These are phyloP conservation scores for Hetaerina titia DNA, from an alignment of 2,888 invertebrate species.

Conservation along the genomic window DNA sequence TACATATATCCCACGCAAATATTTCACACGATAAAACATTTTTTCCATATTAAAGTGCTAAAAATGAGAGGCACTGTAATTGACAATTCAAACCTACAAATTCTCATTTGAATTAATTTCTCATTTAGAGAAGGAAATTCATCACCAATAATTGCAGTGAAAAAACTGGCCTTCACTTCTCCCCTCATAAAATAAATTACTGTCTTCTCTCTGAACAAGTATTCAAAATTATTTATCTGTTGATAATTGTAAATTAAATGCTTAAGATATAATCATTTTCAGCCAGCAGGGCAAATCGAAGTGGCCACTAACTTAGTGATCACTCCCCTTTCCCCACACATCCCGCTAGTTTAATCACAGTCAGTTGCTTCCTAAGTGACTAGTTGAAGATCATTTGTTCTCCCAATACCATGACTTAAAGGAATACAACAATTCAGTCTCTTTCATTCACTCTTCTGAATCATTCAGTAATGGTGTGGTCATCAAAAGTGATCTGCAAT, in stretches of 20 bases:
- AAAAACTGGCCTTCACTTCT: neutral
- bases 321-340: neutral
- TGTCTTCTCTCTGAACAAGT: neutral
- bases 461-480: slow-evolving; percentile 27
- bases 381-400: slow-evolving; percentile 47
- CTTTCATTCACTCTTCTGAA: neutral
- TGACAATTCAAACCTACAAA: neutral
- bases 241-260: neutral
- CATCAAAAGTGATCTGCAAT: neutral
- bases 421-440: slow-evolving; percentile 31
- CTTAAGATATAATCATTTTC: neutral
- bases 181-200: neutral
- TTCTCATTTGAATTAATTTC: neutral
- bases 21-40: slow-evolving; percentile 39
- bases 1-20: neutral
- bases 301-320: neutral
- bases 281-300: slow-evolving; percentile 9
- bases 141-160: neutral
- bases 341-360: slow-evolving; percentile 37
- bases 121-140: neutral
- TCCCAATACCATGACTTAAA: slow-evolving; percentile 25
- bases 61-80: slow-evolving; percentile 35
- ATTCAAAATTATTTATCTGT: neutral
- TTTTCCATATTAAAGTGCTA: slow-evolving; percentile 22
- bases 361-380: slow-evolving; percentile 44